A percentile compares a stretch with the other conserved stretches of the same genome.
Conservation (phyloP, 2,113 vertebrate species). For the Beaufortia kweichowensis region DNA sequence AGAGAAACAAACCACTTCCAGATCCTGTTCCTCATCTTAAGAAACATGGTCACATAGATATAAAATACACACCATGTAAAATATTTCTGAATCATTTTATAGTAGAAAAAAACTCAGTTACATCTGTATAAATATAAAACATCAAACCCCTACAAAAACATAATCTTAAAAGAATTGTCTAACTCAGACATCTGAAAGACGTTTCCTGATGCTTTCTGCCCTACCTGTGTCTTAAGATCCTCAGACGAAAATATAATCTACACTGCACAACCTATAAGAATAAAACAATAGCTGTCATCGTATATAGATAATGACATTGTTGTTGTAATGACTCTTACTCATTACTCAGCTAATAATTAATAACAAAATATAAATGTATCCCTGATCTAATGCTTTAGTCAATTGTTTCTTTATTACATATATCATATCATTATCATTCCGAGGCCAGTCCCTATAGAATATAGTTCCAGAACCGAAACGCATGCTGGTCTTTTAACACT, state of each 20-base stretch:
- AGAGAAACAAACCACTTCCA: not conserved
- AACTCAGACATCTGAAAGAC: too few relatives aligned
- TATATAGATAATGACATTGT: too few relatives aligned
- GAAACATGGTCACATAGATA: not conserved
- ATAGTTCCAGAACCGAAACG: not conserved
- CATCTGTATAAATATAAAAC: slow-evolving; percentile 8
- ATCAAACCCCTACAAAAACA: not conserved
- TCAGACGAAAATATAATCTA: not conserved
- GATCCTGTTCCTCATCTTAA: not conserved
- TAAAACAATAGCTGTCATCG: not conserved
- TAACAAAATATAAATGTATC: too few relatives aligned
- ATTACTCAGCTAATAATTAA: not conserved
- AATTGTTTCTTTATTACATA: too few relatives aligned
- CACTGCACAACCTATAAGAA: not conserved
- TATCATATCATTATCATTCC: too few relatives aligned
- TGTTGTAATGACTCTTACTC: too few relatives aligned
- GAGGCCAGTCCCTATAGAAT: too few relatives aligned
- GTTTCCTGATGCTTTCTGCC: not conserved
- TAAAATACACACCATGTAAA: not conserved
- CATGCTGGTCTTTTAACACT: not conserved
- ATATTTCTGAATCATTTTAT: not conserved
- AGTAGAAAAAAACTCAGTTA: not conserved
- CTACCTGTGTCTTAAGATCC: not conserved
- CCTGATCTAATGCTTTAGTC: too few relatives aligned
- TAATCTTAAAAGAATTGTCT: too few relatives aligned